Conservation (phyloP, 2,888 invertebrate genomes). For the Lasioglossum villosulum region DNA sequence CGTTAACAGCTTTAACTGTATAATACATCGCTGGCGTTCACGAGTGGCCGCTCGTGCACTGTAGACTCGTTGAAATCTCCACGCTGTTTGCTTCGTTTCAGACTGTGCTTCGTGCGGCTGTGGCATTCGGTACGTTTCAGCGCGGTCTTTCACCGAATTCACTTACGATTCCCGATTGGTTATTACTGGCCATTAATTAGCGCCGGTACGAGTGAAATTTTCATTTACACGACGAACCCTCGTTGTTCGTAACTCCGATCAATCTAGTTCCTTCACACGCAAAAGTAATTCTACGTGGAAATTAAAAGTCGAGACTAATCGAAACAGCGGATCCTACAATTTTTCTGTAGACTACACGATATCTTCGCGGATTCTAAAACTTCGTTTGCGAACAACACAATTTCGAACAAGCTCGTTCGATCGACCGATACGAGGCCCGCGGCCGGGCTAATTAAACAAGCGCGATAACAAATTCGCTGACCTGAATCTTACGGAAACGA, state of each 20-base stretch:
- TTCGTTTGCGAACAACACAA: background rate
- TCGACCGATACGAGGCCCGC: background rate
- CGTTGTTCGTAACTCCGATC: background rate
- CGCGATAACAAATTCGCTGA: conserved; percentile 68
- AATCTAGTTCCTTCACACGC: background rate
- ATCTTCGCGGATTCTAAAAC: background rate
- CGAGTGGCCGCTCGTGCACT: background rate
- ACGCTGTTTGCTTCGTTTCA: background rate
- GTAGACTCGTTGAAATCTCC: background rate
- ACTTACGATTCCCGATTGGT: background rate
- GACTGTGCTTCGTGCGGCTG: background rate
- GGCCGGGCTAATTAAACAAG: conserved; percentile 46
- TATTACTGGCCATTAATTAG: background rate
- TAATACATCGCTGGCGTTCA: background rate
- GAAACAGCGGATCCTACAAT: background rate
- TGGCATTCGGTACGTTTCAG: background rate
- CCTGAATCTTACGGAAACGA: conserved; percentile 66
- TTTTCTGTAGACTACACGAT: background rate
- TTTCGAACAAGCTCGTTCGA: background rate
- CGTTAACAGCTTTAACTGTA: background rate
- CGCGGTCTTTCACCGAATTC: background rate
- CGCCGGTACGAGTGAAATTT: background rate
- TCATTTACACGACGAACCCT: background rate
- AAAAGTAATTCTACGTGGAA: background rate
- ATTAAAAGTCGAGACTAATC: background rate